These are phyloP conservation scores for Centropus unirufus DNA, from an alignment of 2,113 vertebrate genomes.

Conservation along the genomic window DNA sequence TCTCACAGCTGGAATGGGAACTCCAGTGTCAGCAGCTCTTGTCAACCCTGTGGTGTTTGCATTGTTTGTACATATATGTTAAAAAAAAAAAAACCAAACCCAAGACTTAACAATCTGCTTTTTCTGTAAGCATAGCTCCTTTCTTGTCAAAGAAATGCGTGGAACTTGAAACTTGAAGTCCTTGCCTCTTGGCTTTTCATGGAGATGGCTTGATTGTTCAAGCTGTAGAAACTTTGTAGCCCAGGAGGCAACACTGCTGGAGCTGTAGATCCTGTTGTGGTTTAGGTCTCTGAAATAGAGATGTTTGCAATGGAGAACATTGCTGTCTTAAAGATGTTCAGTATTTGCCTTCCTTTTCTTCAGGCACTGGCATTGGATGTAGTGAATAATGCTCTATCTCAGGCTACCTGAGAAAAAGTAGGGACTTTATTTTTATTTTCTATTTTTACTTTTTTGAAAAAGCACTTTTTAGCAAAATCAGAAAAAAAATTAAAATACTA, in stretches of 20 bases:
- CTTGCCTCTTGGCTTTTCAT: neutral
- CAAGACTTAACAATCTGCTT: neutral
- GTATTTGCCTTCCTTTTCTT: neutral
- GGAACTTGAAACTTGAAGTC: neutral
- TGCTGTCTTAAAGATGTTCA: neutral
- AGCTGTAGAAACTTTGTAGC: neutral
- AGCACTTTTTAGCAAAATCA: neutral
- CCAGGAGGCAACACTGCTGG: neutral
- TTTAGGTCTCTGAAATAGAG: neutral
- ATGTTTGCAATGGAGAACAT: neutral
- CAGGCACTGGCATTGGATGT: neutral
- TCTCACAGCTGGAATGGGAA: neutral
- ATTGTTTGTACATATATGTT: accelerated
- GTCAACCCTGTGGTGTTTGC: neutral
- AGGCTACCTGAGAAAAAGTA: neutral
- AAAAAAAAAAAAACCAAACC: too few species aligned
- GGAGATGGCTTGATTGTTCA: accelerated
- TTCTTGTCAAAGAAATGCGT: neutral
- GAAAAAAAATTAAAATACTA: neutral
- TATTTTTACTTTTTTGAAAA: neutral
- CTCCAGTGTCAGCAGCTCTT: neutral
- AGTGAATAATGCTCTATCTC: neutral
- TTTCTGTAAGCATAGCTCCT: neutral
- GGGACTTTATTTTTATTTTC: neutral
- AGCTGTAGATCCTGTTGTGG: neutral